phyloP scores from a whole-genome alignment of 2,888 invertebrate species.

The Mythimna lalbum region DNA sequence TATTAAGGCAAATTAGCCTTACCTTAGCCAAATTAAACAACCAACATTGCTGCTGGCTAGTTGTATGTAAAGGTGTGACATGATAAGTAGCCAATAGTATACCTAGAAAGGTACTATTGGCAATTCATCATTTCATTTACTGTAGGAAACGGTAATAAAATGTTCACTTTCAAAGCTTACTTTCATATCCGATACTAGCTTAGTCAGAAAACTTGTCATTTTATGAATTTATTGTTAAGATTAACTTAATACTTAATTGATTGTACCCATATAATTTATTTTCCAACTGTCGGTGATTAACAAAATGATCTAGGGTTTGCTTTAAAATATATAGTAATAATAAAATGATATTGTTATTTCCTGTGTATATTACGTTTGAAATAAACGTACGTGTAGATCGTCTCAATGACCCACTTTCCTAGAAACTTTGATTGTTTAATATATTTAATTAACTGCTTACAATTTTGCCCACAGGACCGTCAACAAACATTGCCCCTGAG shows the following conservation, averaged over 20 bases:
- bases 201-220: not conserved
- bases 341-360: not conserved
- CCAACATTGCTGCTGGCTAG: not conserved
- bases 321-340: not conserved
- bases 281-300: no score
- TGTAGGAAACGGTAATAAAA: not conserved
- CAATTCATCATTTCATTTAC: slow-evolving; percentile 14
- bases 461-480: slow-evolving; percentile 79
- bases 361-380: not conserved
- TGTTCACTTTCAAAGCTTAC: not conserved
- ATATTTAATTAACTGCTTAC: slow-evolving; percentile 17
- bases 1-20: not conserved
- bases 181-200: not conserved
- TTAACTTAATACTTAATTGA: no score
- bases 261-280: no score
- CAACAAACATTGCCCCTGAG: slow-evolving; percentile 80
- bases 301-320: not conserved
- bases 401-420: not conserved
- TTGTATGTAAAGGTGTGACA: not conserved
- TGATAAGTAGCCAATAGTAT: not conserved
- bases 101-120: not conserved
- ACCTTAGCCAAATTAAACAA: no score
- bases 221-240: not conserved
- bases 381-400: not conserved
- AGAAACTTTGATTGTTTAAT: not conserved